Conservation (phyloP, 2,113 vertebrate species). For the Rhabdomys dilectus region DNA sequence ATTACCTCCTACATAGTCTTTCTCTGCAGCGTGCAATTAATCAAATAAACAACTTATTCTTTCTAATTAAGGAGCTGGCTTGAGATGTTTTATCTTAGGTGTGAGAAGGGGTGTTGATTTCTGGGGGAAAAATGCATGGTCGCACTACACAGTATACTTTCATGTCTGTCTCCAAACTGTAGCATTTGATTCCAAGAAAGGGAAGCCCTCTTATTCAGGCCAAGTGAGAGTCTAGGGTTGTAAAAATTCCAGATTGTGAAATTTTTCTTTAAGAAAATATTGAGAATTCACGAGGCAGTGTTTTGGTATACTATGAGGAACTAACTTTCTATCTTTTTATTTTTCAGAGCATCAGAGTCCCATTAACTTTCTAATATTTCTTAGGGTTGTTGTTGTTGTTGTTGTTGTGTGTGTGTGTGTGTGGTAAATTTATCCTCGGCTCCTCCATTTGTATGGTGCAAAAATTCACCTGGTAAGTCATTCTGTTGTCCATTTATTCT, state of each 20-base stretch:
- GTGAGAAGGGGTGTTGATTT: constrained; percentile 65
- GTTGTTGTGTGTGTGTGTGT: background rate
- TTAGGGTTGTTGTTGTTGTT: too few species aligned
- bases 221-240: background rate
- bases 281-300: background rate
- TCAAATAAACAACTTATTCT: constrained; percentile 80
- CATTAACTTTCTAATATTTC: background rate
- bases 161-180: constrained; percentile 5
- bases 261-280: constrained; percentile 23
- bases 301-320: background rate
- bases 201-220: background rate
- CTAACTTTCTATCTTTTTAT: background rate
- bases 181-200: background rate
- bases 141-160: constrained; percentile 21
- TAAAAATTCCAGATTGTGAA: constrained; percentile 48
- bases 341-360: background rate
- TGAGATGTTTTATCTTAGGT: constrained; percentile 72
- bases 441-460: background rate
- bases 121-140: constrained; percentile 1
- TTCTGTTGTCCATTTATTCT: background rate
- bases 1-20: constrained; percentile 75
- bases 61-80: constrained; percentile 76
- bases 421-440: background rate
- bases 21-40: constrained; percentile 77
- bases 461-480: background rate